Evolutionary conservation across 2,113 vertebrate genomes (phyloP), one percentile per base, ranked within the genome.

Genomic region (Lophotis ruficrista): DNA sequence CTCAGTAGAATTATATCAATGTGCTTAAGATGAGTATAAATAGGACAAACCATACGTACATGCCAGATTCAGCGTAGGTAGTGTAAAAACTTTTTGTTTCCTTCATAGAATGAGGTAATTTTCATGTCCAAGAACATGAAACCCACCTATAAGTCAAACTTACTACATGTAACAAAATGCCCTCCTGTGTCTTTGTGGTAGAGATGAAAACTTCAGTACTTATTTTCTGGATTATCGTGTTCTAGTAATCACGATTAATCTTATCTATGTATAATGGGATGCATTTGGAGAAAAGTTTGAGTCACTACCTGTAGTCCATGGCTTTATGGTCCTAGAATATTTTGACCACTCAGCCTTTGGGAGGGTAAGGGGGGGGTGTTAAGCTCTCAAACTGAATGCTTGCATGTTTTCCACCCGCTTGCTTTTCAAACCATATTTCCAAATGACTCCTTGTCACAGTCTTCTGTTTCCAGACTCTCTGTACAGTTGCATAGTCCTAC

Each of bases 381-480:
- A 54, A 93, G 27, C 57, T 89, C 73, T 93, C 72, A 78, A 60
- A 92, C 23, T 6, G 16, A 96, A 93, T 45, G 76, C 72, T 58
- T 92, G 91, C 94, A 95, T 94, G 89, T 95, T 96, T 94, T 77
- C 53, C 47, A 91, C 27, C 25, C 0, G 4, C 58, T 72, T 87
- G 69, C 50, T 95, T 89, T 94, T 48, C 56, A 89, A 81, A 94
- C 16, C 20, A 1, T 64, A 61, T 65, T 89, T 91, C 20, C 33
- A 89, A 92, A 76, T 58, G 6, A 76, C 54, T 84, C 53, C 23
- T 43, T 84, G 66, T 93, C 60, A 57, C 0, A 0, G 20, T 69
- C 58, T 72, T 95, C 77, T 93, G 48, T 87, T 96, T 92, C 70
- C 81, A 82, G 50, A 93, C 72, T 84, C 57, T 83, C 94, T 96